Percentiles rank a stretch among this genome's conserved stretches.
Evolutionary conservation across 2,113 vertebrate species (phyloP).

Genomic region (Seriola dumerili): DNA sequence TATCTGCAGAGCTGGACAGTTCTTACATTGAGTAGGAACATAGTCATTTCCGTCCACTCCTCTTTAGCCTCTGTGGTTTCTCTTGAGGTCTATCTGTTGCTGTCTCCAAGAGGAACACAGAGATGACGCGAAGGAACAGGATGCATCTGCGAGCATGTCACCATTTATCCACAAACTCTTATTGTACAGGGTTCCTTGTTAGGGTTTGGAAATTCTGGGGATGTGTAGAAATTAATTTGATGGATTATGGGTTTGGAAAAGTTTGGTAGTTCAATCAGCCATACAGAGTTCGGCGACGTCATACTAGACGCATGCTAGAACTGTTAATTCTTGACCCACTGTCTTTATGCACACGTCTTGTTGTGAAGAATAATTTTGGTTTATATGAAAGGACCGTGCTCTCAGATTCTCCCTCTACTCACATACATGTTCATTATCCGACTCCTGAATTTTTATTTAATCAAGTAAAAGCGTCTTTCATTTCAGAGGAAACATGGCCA

Average conservation of each 20-base stretch:
- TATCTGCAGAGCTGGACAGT: conserved; percentile 25
- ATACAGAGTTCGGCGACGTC: too few species aligned
- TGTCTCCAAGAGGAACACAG: conserved; percentile 56
- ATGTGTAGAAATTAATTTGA: neutral
- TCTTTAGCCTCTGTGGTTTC: conserved; percentile 39
- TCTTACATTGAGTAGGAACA: conserved; percentile 35
- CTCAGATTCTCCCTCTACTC: too few species aligned
- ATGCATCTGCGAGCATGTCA: conserved; percentile 70
- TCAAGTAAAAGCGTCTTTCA: too few species aligned
- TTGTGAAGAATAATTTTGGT: too few species aligned
- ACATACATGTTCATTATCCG: too few species aligned
- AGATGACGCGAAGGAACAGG: conserved; percentile 64
- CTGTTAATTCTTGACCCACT: too few species aligned
- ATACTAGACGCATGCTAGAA: neutral
- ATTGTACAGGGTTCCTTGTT: neutral
- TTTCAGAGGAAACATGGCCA: too few species aligned
- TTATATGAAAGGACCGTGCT: too few species aligned
- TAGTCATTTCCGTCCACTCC: conserved; percentile 49
- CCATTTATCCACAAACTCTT: neutral
- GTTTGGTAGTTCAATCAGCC: neutral
- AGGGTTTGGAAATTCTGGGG: neutral
- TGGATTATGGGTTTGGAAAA: neutral
- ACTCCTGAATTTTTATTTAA: too few species aligned
- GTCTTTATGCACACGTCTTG: too few species aligned
- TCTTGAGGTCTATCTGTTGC: conserved; percentile 27